Percentiles rank a stretch among this genome's conserved stretches.
Conservation (phyloP, 2,797 vertebrate species). For the Threskiornis aethiopicus region DNA sequence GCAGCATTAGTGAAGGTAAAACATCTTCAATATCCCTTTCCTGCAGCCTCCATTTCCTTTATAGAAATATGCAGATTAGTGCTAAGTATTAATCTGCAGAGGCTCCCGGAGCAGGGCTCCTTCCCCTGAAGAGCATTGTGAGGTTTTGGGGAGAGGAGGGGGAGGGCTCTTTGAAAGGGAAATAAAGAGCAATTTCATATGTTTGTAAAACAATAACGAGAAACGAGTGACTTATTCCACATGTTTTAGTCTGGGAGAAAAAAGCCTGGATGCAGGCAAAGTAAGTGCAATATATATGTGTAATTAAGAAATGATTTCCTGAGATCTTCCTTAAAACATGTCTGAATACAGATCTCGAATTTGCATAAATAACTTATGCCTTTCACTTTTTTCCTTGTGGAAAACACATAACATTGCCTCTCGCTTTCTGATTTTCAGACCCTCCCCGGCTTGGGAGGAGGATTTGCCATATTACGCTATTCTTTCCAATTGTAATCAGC, state of each 20-base stretch:
- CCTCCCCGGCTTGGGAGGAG: constrained; percentile 45
- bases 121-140: neutral
- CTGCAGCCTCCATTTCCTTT: constrained; percentile 57
- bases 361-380: constrained; percentile 73
- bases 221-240: neutral
- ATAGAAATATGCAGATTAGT: constrained; percentile 58
- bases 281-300: constrained; percentile 65
- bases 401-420: constrained; percentile 41
- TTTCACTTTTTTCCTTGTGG: constrained; percentile 57
- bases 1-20: constrained; percentile 63
- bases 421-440: constrained; percentile 25
- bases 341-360: constrained; percentile 73
- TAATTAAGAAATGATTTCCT: constrained; percentile 77
- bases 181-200: neutral
- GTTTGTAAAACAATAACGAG: constrained; percentile 27
- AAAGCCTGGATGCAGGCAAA: neutral
- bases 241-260: neutral
- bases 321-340: constrained; percentile 62
- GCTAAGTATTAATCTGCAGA: constrained; percentile 53
- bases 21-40: constrained; percentile 48
- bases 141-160: constrained; percentile 4
- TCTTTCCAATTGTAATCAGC: constrained; percentile 63
- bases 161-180: neutral
- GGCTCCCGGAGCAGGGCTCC: neutral
- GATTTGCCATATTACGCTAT: constrained; percentile 60